Evolutionary conservation across 2,888 invertebrate genomes (phyloP).

Genomic region (Agrotis clavis): DNA sequence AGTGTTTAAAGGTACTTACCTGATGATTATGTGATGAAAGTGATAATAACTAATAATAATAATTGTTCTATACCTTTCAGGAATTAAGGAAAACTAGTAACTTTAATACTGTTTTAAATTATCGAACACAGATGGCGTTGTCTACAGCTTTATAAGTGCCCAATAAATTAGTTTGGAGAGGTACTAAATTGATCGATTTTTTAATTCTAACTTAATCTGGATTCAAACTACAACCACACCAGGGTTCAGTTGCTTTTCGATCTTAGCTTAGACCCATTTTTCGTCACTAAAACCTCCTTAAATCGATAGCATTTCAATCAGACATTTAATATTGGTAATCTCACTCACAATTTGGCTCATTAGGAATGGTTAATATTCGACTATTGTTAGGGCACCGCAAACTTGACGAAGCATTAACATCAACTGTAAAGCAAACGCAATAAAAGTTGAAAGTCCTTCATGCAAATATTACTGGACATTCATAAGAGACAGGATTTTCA

Average conservation of each 20-base stretch:
- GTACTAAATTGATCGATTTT: too few relatives aligned
- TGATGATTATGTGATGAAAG: neutral
- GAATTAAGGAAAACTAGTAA: neutral
- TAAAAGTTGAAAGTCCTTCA: conserved; percentile 5
- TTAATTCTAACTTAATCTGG: too few relatives aligned
- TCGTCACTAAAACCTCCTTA: neutral
- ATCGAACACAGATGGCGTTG: conserved; percentile 21
- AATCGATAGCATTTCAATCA: conserved; percentile 54
- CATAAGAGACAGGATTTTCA: neutral
- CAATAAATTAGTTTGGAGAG: too few relatives aligned
- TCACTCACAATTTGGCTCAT: conserved; percentile 80
- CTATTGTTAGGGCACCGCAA: conserved; percentile 35
- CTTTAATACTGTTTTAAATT: conserved; percentile 8
- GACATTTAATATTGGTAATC: conserved; percentile 59
- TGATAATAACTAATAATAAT: neutral
- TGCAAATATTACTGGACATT: neutral
- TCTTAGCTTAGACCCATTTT: neutral
- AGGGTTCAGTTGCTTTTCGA: neutral
- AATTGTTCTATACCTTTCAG: conserved; percentile 2
- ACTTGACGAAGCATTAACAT: conserved; percentile 25
- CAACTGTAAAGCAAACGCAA: neutral
- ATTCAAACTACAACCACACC: too few relatives aligned
- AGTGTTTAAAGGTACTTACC: conserved; percentile 16
- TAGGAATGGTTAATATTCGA: conserved; percentile 72
- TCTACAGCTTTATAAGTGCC: neutral